Base-by-base conservation (phyloP, 2,888 invertebrate genomes). In the Drosophila imparisetae region DNA sequence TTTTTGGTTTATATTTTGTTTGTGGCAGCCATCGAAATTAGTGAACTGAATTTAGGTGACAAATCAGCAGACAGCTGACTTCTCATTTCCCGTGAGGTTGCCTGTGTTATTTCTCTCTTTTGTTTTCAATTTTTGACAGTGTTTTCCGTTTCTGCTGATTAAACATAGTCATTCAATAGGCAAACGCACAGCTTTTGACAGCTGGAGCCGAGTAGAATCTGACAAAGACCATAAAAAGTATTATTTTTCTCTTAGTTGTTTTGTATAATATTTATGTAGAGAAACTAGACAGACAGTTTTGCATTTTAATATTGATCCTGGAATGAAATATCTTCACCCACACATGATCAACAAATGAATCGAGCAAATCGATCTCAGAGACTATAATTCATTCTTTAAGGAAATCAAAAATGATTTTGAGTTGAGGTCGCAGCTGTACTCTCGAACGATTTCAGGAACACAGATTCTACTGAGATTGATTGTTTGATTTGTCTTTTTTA, bases 1-100 rank as follows among this genome's bases (percentile, higher is more conserved):
- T 3, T 13, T 13, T 13, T 10, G 0, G 4, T 45, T 36, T 11
- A 6, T 3, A 5, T 15, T 27, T 36, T 45, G 32, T 29, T 29
- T 59, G 21, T 32, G 54, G 50, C 53, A 50, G 45, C 21, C 45
- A 58, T 40, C 36, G 66, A 50, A 68, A 78, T 74, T 61, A 21
- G 13, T 74, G 70, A 66, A 66, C 60, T 54, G 30, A 45, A 55
- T 74, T 72, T 63, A 83, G 78, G 81, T 81, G 79, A 83, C 86
- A 89, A 75, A 73, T 64, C 73, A 86, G 83, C 65, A 69, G 75
- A 77, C 87, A 86, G 60, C 30, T 66, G 34, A 30, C 50, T 59
- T 11, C 15, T 27, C 21, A 15, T 21, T 10, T 40, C 2, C 13
- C 30, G n/a, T 42, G 6, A 27, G 7, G 1, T 48, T 7, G n/a